Conservation (phyloP, 2,888 invertebrate genomes). For the Polietes domitor region DNA sequence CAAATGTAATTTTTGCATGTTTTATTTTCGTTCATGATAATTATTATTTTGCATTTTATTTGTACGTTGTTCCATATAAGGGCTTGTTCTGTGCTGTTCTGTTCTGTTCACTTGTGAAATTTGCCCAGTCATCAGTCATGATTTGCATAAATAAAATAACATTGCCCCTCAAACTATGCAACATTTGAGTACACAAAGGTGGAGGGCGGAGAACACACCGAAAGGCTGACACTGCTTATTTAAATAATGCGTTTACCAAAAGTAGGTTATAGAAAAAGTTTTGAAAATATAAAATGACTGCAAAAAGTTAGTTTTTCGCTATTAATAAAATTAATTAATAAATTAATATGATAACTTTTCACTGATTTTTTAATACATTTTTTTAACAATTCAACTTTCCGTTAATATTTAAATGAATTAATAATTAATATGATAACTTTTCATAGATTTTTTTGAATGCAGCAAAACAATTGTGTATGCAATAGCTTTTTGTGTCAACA, state of each 20-base stretch:
- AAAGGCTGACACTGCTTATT: neutral
- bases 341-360: too few species aligned
- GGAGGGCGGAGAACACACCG: neutral
- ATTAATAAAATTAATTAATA: too few species aligned
- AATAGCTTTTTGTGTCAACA: too few species aligned
- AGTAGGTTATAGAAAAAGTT: neutral
- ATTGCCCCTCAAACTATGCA: too few species aligned
- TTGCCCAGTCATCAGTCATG: neutral
- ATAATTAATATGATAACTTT: too few species aligned
- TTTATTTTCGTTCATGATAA: neutral
- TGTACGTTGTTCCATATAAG: neutral
- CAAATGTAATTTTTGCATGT: constrained; percentile 22
- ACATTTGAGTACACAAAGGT: neutral
- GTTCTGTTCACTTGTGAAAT: neutral
- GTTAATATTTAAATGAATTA: too few species aligned
- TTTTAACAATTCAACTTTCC: too few species aligned
- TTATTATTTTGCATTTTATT: neutral
- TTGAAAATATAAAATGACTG: neutral
- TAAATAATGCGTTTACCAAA: neutral
- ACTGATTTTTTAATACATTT: too few species aligned
- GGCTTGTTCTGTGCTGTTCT: neutral
- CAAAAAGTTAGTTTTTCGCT: too few species aligned
- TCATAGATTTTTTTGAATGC: too few species aligned
- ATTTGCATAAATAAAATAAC: neutral
- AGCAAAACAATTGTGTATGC: too few species aligned